Percentiles rank a stretch among this genome's conserved stretches.
These are phyloP conservation scores for Clitarchus hookeri DNA, from an alignment of 2,888 invertebrate species.

Conservation along the genomic window DNA sequence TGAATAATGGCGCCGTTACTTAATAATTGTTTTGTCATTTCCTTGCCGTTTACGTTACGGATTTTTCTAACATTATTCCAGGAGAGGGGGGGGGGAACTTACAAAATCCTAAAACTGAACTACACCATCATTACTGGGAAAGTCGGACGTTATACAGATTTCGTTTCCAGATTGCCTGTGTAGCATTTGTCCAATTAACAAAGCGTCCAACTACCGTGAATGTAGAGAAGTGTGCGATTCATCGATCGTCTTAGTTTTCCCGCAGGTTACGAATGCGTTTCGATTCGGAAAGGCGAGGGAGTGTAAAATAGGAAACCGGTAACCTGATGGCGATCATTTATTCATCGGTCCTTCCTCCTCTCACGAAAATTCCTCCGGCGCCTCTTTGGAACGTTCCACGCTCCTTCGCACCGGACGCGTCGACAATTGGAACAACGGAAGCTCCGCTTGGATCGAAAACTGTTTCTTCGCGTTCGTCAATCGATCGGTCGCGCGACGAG, in stretches of 20 bases:
- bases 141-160: too few relatives aligned
- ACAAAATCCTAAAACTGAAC: too few relatives aligned
- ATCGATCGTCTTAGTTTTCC: not conserved
- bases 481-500: not conserved
- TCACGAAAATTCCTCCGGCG: not conserved
- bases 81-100: too few relatives aligned
- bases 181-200: too few relatives aligned
- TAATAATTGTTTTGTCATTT: too few relatives aligned
- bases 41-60: too few relatives aligned
- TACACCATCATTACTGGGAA: too few relatives aligned
- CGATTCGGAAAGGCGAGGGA: not conserved
- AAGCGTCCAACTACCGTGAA: too few relatives aligned
- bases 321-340: slow-evolving; percentile 9
- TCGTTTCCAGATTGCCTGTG: too few relatives aligned
- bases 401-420: not conserved
- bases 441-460: not conserved
- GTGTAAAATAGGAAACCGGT: not conserved
- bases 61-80: too few relatives aligned
- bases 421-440: not conserved
- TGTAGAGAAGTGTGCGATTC: too few relatives aligned
- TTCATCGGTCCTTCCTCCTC: not conserved
- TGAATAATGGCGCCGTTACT: too few relatives aligned
- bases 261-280: not conserved
- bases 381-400: not conserved
- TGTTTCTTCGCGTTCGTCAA: not conserved